phyloP scores from a whole-genome alignment of 2,113 vertebrate species.

The Thinocorus orbignyianus region DNA sequence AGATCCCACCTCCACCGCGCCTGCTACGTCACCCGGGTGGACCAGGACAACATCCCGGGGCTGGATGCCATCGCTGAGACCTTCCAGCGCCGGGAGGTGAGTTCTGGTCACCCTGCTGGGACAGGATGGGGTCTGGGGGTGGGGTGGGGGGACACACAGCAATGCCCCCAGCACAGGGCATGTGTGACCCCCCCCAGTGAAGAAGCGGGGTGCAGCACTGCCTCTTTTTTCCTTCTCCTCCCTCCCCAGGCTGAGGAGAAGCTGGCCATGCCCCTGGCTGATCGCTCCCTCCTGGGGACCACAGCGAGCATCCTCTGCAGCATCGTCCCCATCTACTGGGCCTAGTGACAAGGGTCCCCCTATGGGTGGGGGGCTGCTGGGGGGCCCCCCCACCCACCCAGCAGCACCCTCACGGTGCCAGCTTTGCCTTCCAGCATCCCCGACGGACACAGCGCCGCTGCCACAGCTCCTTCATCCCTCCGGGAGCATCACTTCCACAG shows the following conservation, averaged over 20 bases:
- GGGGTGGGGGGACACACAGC: too few species aligned
- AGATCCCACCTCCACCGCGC: slow-evolving; percentile 40
- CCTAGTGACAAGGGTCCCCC: neutral
- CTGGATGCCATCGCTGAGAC: slow-evolving; percentile 54
- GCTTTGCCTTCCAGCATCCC: neutral
- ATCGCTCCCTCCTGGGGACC: slow-evolving; percentile 65
- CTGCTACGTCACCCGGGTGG: slow-evolving; percentile 73
- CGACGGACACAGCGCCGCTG: accelerated
- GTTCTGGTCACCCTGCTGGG: neutral
- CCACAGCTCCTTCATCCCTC: neutral
- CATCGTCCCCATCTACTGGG: slow-evolving; percentile 63
- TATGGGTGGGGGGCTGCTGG: neutral
- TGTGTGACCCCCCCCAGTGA: too few species aligned
- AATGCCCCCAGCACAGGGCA: accelerated
- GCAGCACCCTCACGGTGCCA: neutral
- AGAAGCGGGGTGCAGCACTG: neutral
- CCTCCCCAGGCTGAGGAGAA: neutral
- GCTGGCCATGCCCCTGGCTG: neutral
- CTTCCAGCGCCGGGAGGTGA: slow-evolving; percentile 66
- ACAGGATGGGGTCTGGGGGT: accelerated
- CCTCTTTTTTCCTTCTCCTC: neutral
- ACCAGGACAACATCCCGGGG: slow-evolving; percentile 63
- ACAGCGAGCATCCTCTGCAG: slow-evolving; percentile 69
- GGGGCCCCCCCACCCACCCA: neutral
- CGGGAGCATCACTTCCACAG: neutral